These are phyloP conservation scores for Sericinus montela DNA, from an alignment of 2,888 invertebrate species.

Conservation along the genomic window DNA sequence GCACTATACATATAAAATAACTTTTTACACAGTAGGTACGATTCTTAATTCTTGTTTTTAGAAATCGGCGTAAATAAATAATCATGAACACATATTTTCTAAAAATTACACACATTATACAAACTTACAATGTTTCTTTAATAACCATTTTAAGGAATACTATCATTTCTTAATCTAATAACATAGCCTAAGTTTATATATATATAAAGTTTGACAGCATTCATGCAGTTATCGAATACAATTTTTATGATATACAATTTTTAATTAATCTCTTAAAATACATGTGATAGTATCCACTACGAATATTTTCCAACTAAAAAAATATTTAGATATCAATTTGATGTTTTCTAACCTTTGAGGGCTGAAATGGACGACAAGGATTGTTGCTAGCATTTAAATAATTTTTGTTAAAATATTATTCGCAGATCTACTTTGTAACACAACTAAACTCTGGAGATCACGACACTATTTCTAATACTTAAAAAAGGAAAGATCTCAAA, in stretches of 20 bases:
- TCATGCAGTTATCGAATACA: slow-evolving; percentile 11
- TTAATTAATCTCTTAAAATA: slow-evolving; percentile 19
- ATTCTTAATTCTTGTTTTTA: slow-evolving; percentile 40
- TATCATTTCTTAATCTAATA: slow-evolving; percentile 50
- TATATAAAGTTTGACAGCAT: slow-evolving; percentile 2
- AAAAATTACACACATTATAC: slow-evolving; percentile 38
- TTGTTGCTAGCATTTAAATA: not conserved
- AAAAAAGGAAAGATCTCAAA: not conserved
- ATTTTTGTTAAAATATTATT: not conserved
- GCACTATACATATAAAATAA: slow-evolving; percentile 66
- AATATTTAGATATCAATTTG: not conserved
- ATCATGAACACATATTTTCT: slow-evolving; percentile 49
- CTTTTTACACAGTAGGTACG: slow-evolving; percentile 62
- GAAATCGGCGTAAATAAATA: slow-evolving; percentile 56
- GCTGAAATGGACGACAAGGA: not conserved
- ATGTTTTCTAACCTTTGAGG: not conserved
- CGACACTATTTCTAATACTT: slow-evolving; percentile 41
- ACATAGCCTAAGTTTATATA: slow-evolving; percentile 36
- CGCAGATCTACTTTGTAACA: slow-evolving; percentile 28
- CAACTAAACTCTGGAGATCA: slow-evolving; percentile 67
- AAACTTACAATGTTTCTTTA: slow-evolving; percentile 33
- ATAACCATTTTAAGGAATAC: slow-evolving; percentile 53
- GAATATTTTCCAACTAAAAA: not conserved
- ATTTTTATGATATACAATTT: slow-evolving; percentile 13
- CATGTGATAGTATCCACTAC: not conserved